Conservation (phyloP, 2,888 invertebrate genomes). For the Tolmerus cingulatus region DNA sequence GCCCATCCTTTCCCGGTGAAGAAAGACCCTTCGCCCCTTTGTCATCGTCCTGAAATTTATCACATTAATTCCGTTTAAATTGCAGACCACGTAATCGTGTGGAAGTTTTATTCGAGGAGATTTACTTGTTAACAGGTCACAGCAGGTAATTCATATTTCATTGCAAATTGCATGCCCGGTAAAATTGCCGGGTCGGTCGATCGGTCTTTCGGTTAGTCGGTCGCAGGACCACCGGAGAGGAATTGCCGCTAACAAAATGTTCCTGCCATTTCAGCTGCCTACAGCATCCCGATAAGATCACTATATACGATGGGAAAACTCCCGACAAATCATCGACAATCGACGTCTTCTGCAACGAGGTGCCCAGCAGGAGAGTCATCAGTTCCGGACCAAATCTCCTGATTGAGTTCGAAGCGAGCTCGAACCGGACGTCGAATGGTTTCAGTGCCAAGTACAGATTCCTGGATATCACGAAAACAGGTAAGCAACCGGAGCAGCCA, state of each 20-base stretch:
- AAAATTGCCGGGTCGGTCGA: not conserved
- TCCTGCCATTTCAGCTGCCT: constrained; percentile 71
- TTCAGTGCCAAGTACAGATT: constrained; percentile 63
- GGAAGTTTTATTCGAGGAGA: constrained; percentile 81
- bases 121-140: constrained; percentile 49
- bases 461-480: constrained; percentile 50
- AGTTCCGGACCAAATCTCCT: constrained; percentile 84
- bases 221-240: not conserved
- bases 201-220: not conserved
- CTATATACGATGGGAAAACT: constrained; percentile 82
- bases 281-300: constrained; percentile 82
- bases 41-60: constrained; percentile 46
- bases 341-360: constrained; percentile 83
- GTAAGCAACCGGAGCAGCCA: not conserved
- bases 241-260: not conserved
- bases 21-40: not conserved
- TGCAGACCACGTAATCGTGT: constrained; percentile 65
- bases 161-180: not conserved
- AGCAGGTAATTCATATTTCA: constrained; percentile 46
- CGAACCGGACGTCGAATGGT: constrained; percentile 64
- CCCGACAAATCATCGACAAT: constrained; percentile 76
- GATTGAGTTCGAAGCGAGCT: constrained; percentile 86
- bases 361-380: constrained; percentile 78
- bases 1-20: not conserved
- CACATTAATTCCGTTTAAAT: constrained; percentile 45